These are phyloP conservation scores for Camponotus pennsylvanicus DNA, from an alignment of 1,140 invertebrate genomes.

Conservation along the genomic window DNA sequence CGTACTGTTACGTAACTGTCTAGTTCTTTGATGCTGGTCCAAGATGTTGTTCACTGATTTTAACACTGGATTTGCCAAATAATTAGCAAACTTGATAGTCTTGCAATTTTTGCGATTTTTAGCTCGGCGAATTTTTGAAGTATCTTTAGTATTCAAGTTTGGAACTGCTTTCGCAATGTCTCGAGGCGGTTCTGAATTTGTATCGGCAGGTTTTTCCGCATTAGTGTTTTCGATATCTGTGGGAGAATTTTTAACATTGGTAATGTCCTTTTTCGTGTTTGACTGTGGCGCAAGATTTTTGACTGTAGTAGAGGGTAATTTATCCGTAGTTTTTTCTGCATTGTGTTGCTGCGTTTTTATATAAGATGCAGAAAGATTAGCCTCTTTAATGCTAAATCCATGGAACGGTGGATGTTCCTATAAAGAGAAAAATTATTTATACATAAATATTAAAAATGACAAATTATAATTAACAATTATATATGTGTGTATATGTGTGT, in stretches of 20 bases:
- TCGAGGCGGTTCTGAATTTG: constrained; percentile 26
- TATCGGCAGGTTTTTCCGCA: constrained; percentile 51
- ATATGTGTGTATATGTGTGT: too few species aligned
- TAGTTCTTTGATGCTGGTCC: constrained; percentile 87
- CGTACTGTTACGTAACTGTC: constrained; percentile 87
- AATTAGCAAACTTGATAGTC: constrained; percentile 79
- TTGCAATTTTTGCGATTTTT: constrained; percentile 72
- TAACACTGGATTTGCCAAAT: constrained; percentile 78
- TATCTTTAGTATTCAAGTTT: constrained; percentile 52
- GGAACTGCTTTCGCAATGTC: constrained; percentile 39
- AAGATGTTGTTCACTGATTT: constrained; percentile 83
- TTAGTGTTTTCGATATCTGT: constrained; percentile 58
- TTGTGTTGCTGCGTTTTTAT: constrained; percentile 79
- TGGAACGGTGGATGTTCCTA: constrained; percentile 84
- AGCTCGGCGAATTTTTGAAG: constrained; percentile 66
- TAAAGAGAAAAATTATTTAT: constrained; percentile 47
- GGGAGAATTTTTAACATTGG: constrained; percentile 68
- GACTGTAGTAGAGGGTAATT: constrained; percentile 39
- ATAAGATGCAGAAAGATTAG: constrained; percentile 79
- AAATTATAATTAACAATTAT: neutral
- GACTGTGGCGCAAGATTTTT: constrained; percentile 57
- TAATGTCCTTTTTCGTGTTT: constrained; percentile 61
- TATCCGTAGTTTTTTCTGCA: constrained; percentile 69
- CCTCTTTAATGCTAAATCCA: constrained; percentile 84
- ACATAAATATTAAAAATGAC: neutral